Base-by-base conservation (phyloP, 2,888 invertebrate genomes). In the Phaedon cochleariae region DNA sequence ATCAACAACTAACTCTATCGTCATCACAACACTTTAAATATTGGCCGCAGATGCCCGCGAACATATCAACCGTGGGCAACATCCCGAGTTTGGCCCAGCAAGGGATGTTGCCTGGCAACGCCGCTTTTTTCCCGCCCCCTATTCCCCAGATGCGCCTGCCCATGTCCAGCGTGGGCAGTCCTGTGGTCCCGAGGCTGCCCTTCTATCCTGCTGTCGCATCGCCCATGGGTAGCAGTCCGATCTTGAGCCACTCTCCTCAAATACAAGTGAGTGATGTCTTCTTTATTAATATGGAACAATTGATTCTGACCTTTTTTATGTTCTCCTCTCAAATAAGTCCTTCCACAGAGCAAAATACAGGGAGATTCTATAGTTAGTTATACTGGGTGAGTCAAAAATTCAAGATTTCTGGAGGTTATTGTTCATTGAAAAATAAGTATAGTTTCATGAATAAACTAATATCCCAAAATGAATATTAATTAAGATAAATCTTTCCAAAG, bases 41-140 rank as follows among this genome's bases (percentile, higher is more conserved):
- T 64, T 72, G 72, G 72, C 70, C 72, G 0, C 67, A 70, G 22
- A 65, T 67, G 45, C 45, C 72, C 7, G 53, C 67, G 20, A 67
- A 61, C 20, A 58, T 67, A 2, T 18, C 64, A 9, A 6, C 21
- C 54, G 5, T 22, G 41, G 6, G 20, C 61, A 20, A n/a, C 57
- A 0, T 64, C 63, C 51, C 68, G 18, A 62, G 49, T 55, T 52
- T 64, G 41, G 48, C 65, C 15, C 59, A 54, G 18, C 68, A 69
- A 37, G 37, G 22, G 15, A 34, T 65, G 18, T 54, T 65, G 45
- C 67, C 64, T 37, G 57, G 60, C 17, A 67, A 64, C 22, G 54
- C 61, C 5, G 54, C 64, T 22, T 68, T 64, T 29, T 70, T 63
- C 54, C 62, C 41, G 1, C 64, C 66, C 9, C 41, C 65, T 1